These are phyloP conservation scores for Chauna torquata DNA, from an alignment of 2,113 vertebrate species.

Conservation along the genomic window DNA sequence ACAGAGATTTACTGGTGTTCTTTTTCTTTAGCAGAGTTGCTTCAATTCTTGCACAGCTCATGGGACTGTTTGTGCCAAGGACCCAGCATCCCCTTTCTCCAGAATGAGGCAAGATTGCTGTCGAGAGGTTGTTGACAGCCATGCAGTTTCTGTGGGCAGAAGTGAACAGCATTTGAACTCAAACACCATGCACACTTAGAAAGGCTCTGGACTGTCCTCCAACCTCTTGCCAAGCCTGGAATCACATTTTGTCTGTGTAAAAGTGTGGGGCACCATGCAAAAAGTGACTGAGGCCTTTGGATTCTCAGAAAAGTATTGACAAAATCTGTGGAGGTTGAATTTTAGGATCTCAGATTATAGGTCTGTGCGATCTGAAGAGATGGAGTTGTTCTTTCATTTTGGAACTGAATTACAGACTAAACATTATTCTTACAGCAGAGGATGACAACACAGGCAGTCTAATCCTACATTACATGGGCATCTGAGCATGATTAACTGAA, in stretches of 20 bases:
- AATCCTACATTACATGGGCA: background rate
- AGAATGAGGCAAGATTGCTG: background rate
- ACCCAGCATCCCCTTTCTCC: background rate
- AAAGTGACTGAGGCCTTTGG: background rate
- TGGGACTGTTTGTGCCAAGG: background rate
- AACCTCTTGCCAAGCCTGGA: background rate
- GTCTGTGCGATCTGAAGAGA: background rate
- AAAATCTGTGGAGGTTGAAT: background rate
- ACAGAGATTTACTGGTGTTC: slow-evolving; percentile 60
- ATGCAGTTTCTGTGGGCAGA: background rate
- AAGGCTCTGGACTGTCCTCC: background rate
- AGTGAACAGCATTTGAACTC: background rate
- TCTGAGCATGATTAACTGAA: background rate
- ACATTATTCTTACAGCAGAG: background rate
- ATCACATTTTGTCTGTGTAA: background rate
- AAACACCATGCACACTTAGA: background rate
- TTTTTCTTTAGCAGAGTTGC: background rate
- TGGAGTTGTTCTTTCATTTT: background rate
- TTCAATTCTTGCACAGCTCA: background rate
- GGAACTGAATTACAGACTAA: background rate
- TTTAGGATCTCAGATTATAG: background rate
- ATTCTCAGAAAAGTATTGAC: background rate
- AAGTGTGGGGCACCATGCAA: fast-evolving
- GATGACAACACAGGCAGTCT: background rate
- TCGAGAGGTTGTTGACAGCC: background rate